Percentiles rank a stretch among this genome's conserved stretches.
Conservation (phyloP, 2,113 vertebrate species). For the Catharus minimus region DNA sequence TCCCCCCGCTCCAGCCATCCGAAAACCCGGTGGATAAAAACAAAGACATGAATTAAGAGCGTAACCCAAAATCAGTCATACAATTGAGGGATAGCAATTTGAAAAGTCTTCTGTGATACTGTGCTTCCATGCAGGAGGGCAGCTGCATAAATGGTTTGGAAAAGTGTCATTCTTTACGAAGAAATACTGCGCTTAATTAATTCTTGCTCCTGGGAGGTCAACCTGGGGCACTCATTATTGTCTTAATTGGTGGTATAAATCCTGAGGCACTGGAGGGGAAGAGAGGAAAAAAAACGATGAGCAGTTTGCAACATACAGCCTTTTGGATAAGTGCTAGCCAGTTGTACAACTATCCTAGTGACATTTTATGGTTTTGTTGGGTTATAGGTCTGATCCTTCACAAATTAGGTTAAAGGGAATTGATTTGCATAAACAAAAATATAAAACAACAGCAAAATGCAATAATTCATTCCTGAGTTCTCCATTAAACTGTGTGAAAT, state of each 20-base stretch:
- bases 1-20: background rate
- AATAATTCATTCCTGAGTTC: conserved; percentile 40
- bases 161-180: conserved; percentile 77
- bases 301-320: conserved; percentile 55
- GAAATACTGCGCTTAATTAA: conserved; percentile 83
- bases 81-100: background rate
- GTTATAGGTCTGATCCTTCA: conserved; percentile 53
- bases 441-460: conserved; percentile 5
- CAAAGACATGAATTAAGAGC: background rate
- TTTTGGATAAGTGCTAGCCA: conserved; percentile 38
- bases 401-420: conserved; percentile 64
- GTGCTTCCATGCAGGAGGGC: conserved; percentile 36
- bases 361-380: conserved; percentile 62
- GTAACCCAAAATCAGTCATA: background rate
- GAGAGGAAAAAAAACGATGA: conserved; percentile 29
- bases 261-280: conserved; percentile 69
- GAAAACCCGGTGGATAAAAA: background rate
- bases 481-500: conserved; percentile 65
- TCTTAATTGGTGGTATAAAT: conserved; percentile 83
- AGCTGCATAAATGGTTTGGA: conserved; percentile 61
- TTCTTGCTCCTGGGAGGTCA: conserved; percentile 81
- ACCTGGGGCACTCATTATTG: conserved; percentile 79
- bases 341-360: conserved; percentile 20
- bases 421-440: conserved; percentile 61
- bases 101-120: background rate